A percentile compares a stretch with the other conserved stretches of the same genome.
These are phyloP conservation scores for Mirounga angustirostris DNA, from an alignment of 2,113 vertebrate genomes.

Conservation along the genomic window DNA sequence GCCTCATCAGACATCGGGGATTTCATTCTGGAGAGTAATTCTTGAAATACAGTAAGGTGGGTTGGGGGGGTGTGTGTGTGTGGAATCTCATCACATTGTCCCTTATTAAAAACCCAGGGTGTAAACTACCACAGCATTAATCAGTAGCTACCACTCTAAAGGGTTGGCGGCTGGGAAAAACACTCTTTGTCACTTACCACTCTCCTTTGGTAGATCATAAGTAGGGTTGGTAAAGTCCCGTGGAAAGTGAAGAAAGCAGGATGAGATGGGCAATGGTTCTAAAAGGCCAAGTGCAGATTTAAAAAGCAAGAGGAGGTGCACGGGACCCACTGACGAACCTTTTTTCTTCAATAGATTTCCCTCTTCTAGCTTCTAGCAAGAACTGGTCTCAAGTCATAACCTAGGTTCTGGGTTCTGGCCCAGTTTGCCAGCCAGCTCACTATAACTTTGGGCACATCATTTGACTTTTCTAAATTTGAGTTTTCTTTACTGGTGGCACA, in stretches of 20 bases:
- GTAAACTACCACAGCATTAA: neutral
- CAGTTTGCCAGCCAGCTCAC: neutral
- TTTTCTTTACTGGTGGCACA: conserved; percentile 40
- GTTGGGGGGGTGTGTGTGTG: neutral
- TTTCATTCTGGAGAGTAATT: conserved; percentile 72
- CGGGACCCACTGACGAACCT: neutral
- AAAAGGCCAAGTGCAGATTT: neutral
- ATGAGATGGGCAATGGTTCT: neutral
- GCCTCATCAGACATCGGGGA: conserved; percentile 75
- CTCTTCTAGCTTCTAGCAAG: neutral
- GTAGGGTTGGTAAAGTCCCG: neutral
- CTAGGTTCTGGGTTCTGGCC: neutral
- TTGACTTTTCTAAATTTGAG: neutral
- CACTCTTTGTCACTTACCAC: neutral
- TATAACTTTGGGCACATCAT: neutral
- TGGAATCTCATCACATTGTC: neutral
- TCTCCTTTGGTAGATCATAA: neutral
- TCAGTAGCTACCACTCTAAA: neutral
- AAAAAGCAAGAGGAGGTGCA: neutral
- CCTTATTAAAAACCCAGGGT: neutral
- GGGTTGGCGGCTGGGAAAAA: neutral
- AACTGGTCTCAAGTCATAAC: neutral
- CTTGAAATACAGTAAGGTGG: neutral
- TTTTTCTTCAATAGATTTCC: neutral
- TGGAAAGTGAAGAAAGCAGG: neutral